A percentile compares a stretch with the other conserved stretches of the same genome.
phyloP scores from a whole-genome alignment of 2,797 vertebrate species.

The Phylloscopus collybita region DNA sequence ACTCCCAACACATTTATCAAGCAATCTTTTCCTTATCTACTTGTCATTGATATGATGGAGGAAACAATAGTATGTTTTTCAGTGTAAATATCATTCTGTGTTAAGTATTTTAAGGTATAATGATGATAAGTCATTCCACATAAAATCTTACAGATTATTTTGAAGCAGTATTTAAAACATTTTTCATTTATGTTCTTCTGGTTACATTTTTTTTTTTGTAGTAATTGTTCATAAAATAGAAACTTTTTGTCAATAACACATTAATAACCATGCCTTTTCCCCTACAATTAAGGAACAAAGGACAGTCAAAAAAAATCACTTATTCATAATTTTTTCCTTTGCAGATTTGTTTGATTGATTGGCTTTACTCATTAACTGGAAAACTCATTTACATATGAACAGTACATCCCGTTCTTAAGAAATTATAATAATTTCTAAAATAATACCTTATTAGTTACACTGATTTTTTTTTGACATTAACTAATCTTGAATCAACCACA shows the following conservation, averaged over 20 bases:
- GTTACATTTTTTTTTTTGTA: background rate
- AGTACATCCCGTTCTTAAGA: conserved; percentile 11
- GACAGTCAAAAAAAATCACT: background rate
- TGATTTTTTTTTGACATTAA: conserved; percentile 16
- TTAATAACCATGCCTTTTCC: background rate
- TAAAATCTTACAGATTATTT: background rate
- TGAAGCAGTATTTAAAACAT: background rate
- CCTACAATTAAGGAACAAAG: background rate
- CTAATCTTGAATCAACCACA: conserved; percentile 18
- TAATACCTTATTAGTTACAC: conserved; percentile 48
- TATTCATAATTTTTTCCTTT: background rate
- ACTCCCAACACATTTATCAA: background rate
- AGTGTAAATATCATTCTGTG: background rate
- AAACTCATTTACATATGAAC: conserved; percentile 49
- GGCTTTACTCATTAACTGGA: conserved; percentile 1
- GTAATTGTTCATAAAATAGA: background rate
- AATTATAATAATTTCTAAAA: conserved; percentile 46
- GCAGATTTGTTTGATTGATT: conserved; percentile 23
- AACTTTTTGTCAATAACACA: background rate
- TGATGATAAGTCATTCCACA: background rate
- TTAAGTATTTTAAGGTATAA: background rate
- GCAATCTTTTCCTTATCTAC: background rate
- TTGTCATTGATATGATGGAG: background rate
- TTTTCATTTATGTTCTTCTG: background rate
- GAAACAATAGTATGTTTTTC: background rate